A percentile compares a stretch with the other conserved stretches of the same genome.
Evolutionary conservation across 2,113 vertebrate genomes (phyloP).

Genomic region (Prolemur simus): DNA sequence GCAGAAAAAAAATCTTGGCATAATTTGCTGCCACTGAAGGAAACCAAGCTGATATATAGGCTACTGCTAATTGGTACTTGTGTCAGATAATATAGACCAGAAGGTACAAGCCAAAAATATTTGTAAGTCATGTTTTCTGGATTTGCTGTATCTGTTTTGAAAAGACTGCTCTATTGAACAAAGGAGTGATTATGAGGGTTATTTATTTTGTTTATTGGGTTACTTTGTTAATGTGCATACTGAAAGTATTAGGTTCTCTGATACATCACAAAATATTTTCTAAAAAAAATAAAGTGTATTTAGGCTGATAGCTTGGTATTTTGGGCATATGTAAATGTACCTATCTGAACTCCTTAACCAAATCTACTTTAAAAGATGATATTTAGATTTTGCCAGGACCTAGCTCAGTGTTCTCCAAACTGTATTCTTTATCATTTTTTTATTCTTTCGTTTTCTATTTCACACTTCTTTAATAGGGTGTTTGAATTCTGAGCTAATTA

Average conservation of each 20-base stretch:
- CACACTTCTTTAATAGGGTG: not conserved
- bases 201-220: not conserved
- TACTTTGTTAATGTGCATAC: not conserved
- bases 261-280: not conserved
- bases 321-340: not conserved
- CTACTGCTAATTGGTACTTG: not conserved
- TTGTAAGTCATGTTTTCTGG: not conserved
- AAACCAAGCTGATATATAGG: not conserved
- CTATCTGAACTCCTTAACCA: not conserved
- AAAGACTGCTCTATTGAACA: not conserved
- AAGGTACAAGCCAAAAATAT: not conserved
- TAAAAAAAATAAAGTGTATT: not conserved
- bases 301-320: not conserved
- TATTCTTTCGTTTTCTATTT: not conserved
- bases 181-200: not conserved
- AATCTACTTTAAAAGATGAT: not conserved
- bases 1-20: not conserved
- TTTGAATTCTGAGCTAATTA: slow-evolving; percentile 49
- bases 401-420: not conserved
- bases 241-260: not conserved
- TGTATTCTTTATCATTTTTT: not conserved
- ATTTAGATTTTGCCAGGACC: slow-evolving; percentile 1
- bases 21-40: not conserved
- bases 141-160: not conserved
- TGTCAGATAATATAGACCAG: not conserved